Evolutionary conservation across 2,888 invertebrate species (phyloP).

Genomic region (Patella ulyssiponensis): DNA sequence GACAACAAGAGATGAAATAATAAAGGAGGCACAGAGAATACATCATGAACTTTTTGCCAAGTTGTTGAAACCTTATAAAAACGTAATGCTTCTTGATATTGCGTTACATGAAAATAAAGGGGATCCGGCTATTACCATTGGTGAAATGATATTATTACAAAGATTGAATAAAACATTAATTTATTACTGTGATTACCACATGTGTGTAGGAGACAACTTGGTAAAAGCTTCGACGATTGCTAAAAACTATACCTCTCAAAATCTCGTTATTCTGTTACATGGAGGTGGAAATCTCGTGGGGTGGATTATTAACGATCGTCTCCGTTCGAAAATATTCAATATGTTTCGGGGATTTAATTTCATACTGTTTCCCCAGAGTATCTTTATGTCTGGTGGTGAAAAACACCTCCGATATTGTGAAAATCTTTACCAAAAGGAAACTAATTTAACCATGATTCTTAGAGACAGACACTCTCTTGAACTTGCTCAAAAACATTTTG

Average conservation of each 20-base stretch:
- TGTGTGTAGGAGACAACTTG: neutral
- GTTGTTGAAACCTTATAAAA: constrained; percentile 19
- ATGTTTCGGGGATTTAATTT: neutral
- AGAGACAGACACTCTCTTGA: constrained; percentile 14
- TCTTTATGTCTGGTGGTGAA: neutral
- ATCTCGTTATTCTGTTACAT: constrained; percentile 40
- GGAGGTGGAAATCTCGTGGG: constrained; percentile 41
- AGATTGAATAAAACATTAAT: constrained; percentile 28
- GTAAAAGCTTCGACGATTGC: neutral
- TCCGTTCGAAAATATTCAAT: neutral
- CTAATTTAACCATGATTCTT: neutral
- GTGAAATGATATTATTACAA: constrained; percentile 33
- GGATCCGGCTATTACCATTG: constrained; percentile 41
- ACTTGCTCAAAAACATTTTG: constrained; percentile 20
- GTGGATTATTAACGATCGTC: neutral
- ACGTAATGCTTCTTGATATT: constrained; percentile 41
- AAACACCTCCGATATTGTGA: neutral
- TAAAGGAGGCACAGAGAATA: constrained; percentile 26
- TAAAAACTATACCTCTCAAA: constrained; percentile 3
- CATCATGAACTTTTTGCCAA: constrained; percentile 20
- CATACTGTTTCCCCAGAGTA: constrained; percentile 4
- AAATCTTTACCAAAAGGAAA: neutral
- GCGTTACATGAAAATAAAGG: constrained; percentile 42
- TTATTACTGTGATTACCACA: constrained; percentile 5
- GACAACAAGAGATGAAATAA: neutral